Base-by-base conservation (phyloP, 2,888 invertebrate species). In the Kuschelorhynchus macadamiae region DNA sequence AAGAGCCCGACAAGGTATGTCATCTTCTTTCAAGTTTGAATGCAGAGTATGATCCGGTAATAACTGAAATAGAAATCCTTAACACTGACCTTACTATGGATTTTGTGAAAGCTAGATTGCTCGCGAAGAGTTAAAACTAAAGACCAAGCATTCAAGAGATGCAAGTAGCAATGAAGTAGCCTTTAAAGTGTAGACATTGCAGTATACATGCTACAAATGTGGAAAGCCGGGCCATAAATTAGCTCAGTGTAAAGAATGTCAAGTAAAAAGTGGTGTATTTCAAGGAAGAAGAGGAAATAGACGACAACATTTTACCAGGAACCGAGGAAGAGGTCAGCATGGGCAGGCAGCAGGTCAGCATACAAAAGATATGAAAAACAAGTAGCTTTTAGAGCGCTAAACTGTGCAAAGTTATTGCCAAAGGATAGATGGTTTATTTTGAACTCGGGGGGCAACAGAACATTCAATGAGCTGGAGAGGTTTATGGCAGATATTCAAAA, bases 31-130 rank as follows among this genome's bases (percentile, higher is more conserved):
- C 49, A 20, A 14, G 12, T 9, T 17, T 60, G 12, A 60, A 17
- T 60, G 50, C 50, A 18, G 50, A 52, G 3, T 60, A 60, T 60
- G 16, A 25, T n/a, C 39, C 50, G n/a, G n/a, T n/a, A n/a, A n/a
- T n/a, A n/a, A n/a, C n/a, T n/a, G n/a, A n/a, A n/a, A n/a, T n/a
- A n/a, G n/a, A n/a, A n/a, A n/a, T n/a, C n/a, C n/a, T n/a, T n/a
- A n/a, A n/a, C n/a, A n/a, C n/a, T n/a, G n/a, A n/a, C n/a, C n/a
- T n/a, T n/a, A n/a, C n/a, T n/a, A n/a, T n/a, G n/a, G n/a, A n/a
- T n/a, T n/a, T n/a, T 12, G 50, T 50, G 8, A 50, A 12, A 11
- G 25, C 60, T 4, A n/a, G 41, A 5, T 41, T 8, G 14, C 41
- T 41, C 4, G 41, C n/a, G 41, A 41, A 18, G 47, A 46, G 9